Evolutionary conservation across 2,113 vertebrate species (phyloP), one percentile per base, ranked within the genome.

Genomic region (Paedocypris sp.): DNA sequence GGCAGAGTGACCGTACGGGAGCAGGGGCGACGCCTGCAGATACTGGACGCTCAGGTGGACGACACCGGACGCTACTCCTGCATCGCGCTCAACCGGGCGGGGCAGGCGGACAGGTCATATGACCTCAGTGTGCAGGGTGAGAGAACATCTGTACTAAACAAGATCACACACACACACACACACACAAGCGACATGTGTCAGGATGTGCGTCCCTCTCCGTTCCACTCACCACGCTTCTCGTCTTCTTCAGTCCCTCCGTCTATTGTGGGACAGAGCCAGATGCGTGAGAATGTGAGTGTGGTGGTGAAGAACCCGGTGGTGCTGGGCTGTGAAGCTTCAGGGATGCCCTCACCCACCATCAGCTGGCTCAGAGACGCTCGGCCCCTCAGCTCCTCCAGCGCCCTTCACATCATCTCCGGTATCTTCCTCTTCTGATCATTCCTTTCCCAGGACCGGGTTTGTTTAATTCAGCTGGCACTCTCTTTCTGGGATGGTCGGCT

Each of bases 1-100:
- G 1, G 22, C 80, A 2, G 77, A 61, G 1, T 67, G 92, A 49
- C 68, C 89, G 36, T 82, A 74, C 0, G 86, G 86, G 2, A 91
- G 92, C 2, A 77, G 28, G n/a, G n/a, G n/a, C n/a, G n/a, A 3
- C 35, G 85, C 9, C 75, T 99, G 62, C 87, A 81, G 35, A 80
- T 98, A 68, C 83, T 80, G 67, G 85, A 78, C 0, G 66, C 81
- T 9, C 86, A 79, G 6, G 72, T 97, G 48, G 85, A 87, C 0
- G 86, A 97, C 77, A 91, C 86, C 0, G 95, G 95, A 7, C 90
- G 85, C 56, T 99, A 98, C 46, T 81, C 87, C 46, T 99, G 95
- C 18, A 80, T 96, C 3, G 92, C 92, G 62, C 70, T 89, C 56
- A 99, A 94, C 25, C 79, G 85, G 26, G 93, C 92, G 0, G 95